Evolutionary conservation across 1,140 invertebrate species (phyloP), one percentile per base, ranked within the genome.

Genomic region (Stegodyphus mimosarum): DNA sequence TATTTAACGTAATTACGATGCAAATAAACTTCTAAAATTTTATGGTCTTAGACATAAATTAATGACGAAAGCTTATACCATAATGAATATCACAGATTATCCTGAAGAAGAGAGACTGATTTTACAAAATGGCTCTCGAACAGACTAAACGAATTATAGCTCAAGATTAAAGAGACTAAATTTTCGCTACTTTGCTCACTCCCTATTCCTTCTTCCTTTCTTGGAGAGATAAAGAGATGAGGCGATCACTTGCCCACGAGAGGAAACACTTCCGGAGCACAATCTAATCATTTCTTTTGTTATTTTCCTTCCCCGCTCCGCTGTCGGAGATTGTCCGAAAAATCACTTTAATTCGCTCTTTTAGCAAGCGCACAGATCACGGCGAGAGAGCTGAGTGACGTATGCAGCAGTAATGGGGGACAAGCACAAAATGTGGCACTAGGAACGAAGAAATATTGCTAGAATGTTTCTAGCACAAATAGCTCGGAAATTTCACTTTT

Each of bases 301-400:
- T 84, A 70, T 84, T 84, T 76, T 76, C 66, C 66, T 18, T 84
- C 69, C 13, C 9, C 73, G 11, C n/a, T 55, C 71, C 33, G 6
- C 33, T 55, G 60, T 48, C 60, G 69, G 63, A 83, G 81, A 84
- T 76, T 69, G 81, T 84, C 81, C 81, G 81, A 84, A 84, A 84
- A 84, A 84, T 84, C 81, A 84, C 81, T 84, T 84, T 84, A 84
- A 84, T 84, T 84, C 81, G 72, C 81, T 84, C 71, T 84, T 84
- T 84, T 73, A 50, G 64, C 63, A 51, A 74, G 80, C 70, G 80
- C 71, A 10, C 33, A 53, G 81, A 76, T 75, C 50, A 76, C 50
- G 70, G 63, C n/a, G 33, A 11, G 18, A 10, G n/a, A 49, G 53
- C 48, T 74, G 80, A 75, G 81, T 84, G 81, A 84, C 81, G 81